These are phyloP conservation scores for Globia sparganii DNA, from an alignment of 2,888 invertebrate genomes.

Conservation along the genomic window DNA sequence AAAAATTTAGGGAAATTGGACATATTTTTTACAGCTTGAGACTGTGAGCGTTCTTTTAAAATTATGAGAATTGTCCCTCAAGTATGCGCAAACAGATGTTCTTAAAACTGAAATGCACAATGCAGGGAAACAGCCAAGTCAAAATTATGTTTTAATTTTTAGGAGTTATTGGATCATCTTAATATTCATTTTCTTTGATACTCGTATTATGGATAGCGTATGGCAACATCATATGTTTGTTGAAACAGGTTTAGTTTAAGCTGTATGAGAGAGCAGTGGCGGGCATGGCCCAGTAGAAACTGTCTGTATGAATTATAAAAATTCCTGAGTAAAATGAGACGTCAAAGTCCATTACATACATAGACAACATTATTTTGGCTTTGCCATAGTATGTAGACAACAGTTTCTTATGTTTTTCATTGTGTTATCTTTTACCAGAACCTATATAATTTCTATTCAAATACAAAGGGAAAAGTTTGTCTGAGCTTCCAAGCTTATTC, in stretches of 20 bases:
- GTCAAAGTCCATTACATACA: neutral
- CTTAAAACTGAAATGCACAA: neutral
- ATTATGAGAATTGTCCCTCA: neutral
- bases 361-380: neutral
- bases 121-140: neutral
- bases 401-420: neutral
- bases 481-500: no score
- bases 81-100: no score
- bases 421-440: neutral
- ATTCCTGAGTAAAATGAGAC: neutral
- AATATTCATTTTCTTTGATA: neutral
- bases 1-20: no score
- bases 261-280: neutral
- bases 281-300: no score
- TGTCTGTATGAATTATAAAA: neutral
- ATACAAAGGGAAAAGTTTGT: no score
- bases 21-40: no score
- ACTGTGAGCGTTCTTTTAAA: no score
- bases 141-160: neutral
- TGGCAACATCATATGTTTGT: neutral
- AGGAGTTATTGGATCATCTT: neutral
- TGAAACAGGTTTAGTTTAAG: neutral
- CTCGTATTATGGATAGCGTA: neutral
- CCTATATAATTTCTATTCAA: neutral
- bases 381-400: neutral